Base-by-base conservation (phyloP, 2,888 invertebrate genomes). In the Harpalus rufipes region DNA sequence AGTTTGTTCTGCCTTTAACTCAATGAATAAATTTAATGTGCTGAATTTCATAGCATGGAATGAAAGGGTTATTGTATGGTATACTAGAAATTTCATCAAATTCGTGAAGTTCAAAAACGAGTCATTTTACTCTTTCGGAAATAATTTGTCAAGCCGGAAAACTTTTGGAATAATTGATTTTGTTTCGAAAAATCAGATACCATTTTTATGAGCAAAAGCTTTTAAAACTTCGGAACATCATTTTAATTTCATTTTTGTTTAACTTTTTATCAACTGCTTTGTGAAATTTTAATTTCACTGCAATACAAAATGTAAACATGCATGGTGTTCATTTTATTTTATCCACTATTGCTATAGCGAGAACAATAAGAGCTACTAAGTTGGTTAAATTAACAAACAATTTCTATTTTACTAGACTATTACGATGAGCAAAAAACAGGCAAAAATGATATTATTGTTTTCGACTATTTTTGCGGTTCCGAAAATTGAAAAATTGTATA, bases 1-100 rank as follows among this genome's bases (percentile, higher is more conserved):
- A 18, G 59, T 59, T 59, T 59, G 59, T 59, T 59, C 59, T 16
- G 14, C 12, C 59, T 32, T 18, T 18, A 59, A 59, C 8, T 59
- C n/a, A 59, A 59, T 59, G 59, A 59, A 59, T 59, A 59, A 59
- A 18, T 59, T 59, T 59, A 18, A 59, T 59, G 18, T 59, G 59
- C 16, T 16, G 14, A 18, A 59, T 16, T 32, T 32, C 32, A 59
- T 18, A 8, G 59, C 16, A 59, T 59, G 59, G 10, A 56, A 59
- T 59, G 14, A 59, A 59, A 16, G 8, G 59, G 18, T 6, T 59
- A 1, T 59, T 12, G 4, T 56, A 12, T 16, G 16, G 7, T 5
- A 59, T 18, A 18, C 18, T 59, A 18, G 18, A 56, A 56, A n/a
- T n/a, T 56, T 56, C n/a, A 59, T 59, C 59, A 59, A 59, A 59